A percentile compares a stretch with the other conserved stretches of the same genome.
phyloP scores from a whole-genome alignment of 1,140 invertebrate genomes.

The Ceratoteleas bidentatus region DNA sequence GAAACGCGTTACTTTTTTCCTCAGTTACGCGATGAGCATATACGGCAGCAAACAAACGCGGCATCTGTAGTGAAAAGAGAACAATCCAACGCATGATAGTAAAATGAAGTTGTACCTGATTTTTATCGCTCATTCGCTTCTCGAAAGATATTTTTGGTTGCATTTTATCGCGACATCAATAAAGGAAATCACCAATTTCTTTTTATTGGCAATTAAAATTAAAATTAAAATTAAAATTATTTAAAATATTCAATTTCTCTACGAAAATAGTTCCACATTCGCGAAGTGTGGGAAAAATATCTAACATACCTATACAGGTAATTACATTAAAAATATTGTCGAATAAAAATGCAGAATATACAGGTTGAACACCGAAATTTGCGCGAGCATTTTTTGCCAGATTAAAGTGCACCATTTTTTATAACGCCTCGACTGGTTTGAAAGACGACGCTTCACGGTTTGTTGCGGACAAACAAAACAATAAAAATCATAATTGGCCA shows the following conservation, averaged over 20 bases:
- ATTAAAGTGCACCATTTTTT: conserved; percentile 10
- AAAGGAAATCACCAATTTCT: not conserved
- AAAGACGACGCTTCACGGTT: not conserved
- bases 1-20: conserved; percentile 24
- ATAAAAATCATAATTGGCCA: conserved; percentile 29
- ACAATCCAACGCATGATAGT: conserved; percentile 14
- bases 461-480: conserved; percentile 16
- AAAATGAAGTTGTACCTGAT: conserved; percentile 46
- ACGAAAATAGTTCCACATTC: no score
- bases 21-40: conserved; percentile 4
- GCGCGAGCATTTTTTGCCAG: not conserved
- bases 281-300: no score
- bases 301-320: no score
- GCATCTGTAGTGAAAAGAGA: conserved; percentile 23
- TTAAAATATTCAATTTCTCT: not conserved
- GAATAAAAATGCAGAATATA: no score
- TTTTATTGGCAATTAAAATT: not conserved
- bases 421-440: conserved; percentile 24
- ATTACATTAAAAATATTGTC: no score
- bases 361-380: no score
- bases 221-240: no score
- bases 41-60: conserved; percentile 38
- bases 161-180: conserved; percentile 8
- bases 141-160: conserved; percentile 27
- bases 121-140: conserved; percentile 44